Percentiles rank a stretch among this genome's conserved stretches.
Conservation (phyloP, 2,797 vertebrate genomes). For the Acridotheres tristis region DNA sequence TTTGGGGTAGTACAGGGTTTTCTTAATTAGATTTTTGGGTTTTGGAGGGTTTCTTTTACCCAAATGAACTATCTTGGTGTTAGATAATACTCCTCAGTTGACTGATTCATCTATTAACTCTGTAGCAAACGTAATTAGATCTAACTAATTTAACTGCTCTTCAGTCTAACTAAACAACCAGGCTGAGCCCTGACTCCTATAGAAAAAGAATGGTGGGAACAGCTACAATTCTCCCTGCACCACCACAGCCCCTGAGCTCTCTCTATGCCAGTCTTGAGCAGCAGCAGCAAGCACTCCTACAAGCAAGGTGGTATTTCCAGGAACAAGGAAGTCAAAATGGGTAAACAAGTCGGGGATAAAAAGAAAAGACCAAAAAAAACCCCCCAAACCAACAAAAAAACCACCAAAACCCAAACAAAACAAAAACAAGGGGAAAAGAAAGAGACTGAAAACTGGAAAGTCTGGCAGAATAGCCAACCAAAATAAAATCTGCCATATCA, state of each 20-base stretch:
- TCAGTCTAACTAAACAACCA: not conserved
- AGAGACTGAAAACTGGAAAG: not conserved
- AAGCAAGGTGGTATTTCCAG: not conserved
- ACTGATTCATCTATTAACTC: not conserved
- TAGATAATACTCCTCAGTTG: not conserved
- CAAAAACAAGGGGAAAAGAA: not conserved
- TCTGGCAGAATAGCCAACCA: not conserved
- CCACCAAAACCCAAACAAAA: not conserved
- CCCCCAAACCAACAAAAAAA: not conserved
- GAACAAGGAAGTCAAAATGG: not conserved
- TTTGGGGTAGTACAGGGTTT: accelerated
- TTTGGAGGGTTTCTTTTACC: not conserved
- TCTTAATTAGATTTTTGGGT: not conserved
- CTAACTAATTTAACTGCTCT: not conserved
- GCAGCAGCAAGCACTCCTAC: not conserved
- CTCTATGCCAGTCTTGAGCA: not conserved
- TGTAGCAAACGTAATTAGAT: not conserved
- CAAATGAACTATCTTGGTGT: not conserved
- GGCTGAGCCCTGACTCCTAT: not conserved
- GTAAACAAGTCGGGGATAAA: not conserved
- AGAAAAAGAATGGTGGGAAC: not conserved
- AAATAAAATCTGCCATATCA: not conserved
- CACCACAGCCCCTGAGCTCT: not conserved
- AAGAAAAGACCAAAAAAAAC: not conserved
- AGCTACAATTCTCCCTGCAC: not conserved